Percentiles rank a stretch among this genome's conserved stretches.
Evolutionary conservation across 1,140 invertebrate genomes (phyloP).

Genomic region (Ephestia elutella): DNA sequence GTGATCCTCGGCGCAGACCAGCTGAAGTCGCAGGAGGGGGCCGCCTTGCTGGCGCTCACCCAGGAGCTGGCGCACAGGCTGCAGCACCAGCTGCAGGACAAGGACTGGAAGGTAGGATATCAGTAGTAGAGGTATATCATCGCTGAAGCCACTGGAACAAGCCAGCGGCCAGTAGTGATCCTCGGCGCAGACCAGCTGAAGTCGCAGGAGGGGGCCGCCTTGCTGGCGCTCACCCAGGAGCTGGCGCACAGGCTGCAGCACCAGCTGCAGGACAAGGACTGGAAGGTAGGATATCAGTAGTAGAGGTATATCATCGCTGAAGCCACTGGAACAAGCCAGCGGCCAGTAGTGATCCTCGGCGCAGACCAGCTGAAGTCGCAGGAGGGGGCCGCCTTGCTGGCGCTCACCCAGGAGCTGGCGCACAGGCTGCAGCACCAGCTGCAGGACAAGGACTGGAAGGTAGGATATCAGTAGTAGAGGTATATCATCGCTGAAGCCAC

Average conservation of each 20-base stretch:
- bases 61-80: constrained; percentile 80
- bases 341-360: constrained; percentile 93
- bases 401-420: constrained; percentile 83
- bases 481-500: constrained; percentile 77
- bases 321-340: constrained; percentile 84
- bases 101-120: constrained; percentile 57
- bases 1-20: constrained; percentile 93
- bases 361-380: constrained; percentile 85
- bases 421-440: constrained; percentile 68
- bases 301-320: constrained; percentile 43
- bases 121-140: neutral
- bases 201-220: constrained; percentile 84
- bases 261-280: constrained; percentile 64
- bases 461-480: too few relatives aligned
- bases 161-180: constrained; percentile 92
- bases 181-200: constrained; percentile 90
- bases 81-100: constrained; percentile 66
- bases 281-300: constrained; percentile 43
- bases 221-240: constrained; percentile 84
- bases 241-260: constrained; percentile 76
- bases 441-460: constrained; percentile 67
- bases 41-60: constrained; percentile 83
- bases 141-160: constrained; percentile 79
- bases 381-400: constrained; percentile 87
- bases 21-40: constrained; percentile 86